A percentile compares a stretch with the other conserved stretches of the same genome.
These are phyloP conservation scores for Schrankia costaestrigalis DNA, from an alignment of 2,888 invertebrate species.

Conservation along the genomic window DNA sequence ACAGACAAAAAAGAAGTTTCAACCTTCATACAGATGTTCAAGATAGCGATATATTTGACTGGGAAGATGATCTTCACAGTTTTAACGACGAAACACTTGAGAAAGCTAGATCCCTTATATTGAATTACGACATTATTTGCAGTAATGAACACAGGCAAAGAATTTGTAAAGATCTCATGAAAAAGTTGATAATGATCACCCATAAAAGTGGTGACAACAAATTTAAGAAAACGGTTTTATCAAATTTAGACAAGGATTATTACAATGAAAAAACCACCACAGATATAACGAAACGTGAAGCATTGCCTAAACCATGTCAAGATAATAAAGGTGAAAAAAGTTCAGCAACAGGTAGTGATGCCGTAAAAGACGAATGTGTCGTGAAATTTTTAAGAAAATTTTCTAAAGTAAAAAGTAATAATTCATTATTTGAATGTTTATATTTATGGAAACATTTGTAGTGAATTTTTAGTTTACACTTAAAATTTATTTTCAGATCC, in stretches of 20 bases:
- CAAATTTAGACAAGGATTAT: slow-evolving; percentile 7
- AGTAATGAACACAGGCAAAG: slow-evolving; percentile 46
- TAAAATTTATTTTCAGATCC: too few species aligned
- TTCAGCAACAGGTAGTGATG: too few species aligned
- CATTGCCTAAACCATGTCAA: slow-evolving; percentile 17
- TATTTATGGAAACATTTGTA: too few species aligned
- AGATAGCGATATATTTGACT: slow-evolving; percentile 4
- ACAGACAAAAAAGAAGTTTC: slow-evolving; percentile 47
- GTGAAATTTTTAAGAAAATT: too few species aligned
- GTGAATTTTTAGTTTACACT: too few species aligned
- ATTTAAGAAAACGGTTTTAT: slow-evolving; percentile 7
- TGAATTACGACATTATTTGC: slow-evolving; percentile 55
- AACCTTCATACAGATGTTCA: not conserved
- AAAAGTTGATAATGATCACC: slow-evolving; percentile 45
- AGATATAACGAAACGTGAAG: slow-evolving; percentile 47
- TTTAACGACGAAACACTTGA: slow-evolving; percentile 45
- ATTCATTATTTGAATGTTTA: too few species aligned
- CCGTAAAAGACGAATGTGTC: too few species aligned
- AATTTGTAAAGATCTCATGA: slow-evolving; percentile 56
- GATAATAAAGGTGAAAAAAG: too few species aligned
- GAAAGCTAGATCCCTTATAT: slow-evolving; percentile 55
- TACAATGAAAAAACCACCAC: slow-evolving; percentile 13
- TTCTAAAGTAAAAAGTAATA: too few species aligned
- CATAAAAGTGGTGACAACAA: slow-evolving; percentile 14
- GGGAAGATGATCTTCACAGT: slow-evolving; percentile 23